Base-by-base conservation (phyloP, 2,888 invertebrate species). In the Cordilura impudica region DNA sequence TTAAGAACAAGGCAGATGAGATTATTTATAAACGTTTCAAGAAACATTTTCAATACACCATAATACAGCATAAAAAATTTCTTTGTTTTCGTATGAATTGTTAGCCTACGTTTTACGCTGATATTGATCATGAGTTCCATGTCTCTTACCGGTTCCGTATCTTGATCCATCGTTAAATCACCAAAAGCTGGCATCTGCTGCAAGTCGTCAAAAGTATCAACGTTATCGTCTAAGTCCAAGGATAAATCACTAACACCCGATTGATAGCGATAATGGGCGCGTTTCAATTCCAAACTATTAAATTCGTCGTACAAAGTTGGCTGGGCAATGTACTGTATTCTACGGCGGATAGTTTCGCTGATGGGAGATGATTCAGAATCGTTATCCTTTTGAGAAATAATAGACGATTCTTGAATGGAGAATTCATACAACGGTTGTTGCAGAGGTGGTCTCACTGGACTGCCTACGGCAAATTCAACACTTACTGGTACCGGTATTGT, bases 251-350 rank as follows among this genome's bases (percentile, higher is more conserved):
- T 87, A 39, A 86, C 86, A 63, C 87, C 85, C 76, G 91, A 86
- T 31, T 87, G 83, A 81, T 86, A 86, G 49, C 82, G 84, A 18
- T 86, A 65, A 10, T 84, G 84, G 71, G 86, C 84, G 2, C 86
- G 84, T 53, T 86, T 84, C 18, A 85, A 85, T 70, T 87, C 90
- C 87, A 91, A 84, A 89, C 91, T 88, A 18, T 61, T 69, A 4
- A 67, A 65, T 83, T 92, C 91, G 53, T 91, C 84, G 83, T 90
- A 90, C 18, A 91, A 88, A 1, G 92, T 91, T 69, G 91, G 88
- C 82, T 92, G 92, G 76, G 91, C 90, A 69, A 92, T 91, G 65
- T 81, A 83, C 43, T 84, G 86, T 84, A 92, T 92, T 49, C 91
- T 91, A 84, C 92, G 92, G 51, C 91, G 91, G 14, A 85, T 88